These are phyloP conservation scores for Cynopterus sphinx DNA, from an alignment of 2,797 vertebrate species.

Conservation along the genomic window DNA sequence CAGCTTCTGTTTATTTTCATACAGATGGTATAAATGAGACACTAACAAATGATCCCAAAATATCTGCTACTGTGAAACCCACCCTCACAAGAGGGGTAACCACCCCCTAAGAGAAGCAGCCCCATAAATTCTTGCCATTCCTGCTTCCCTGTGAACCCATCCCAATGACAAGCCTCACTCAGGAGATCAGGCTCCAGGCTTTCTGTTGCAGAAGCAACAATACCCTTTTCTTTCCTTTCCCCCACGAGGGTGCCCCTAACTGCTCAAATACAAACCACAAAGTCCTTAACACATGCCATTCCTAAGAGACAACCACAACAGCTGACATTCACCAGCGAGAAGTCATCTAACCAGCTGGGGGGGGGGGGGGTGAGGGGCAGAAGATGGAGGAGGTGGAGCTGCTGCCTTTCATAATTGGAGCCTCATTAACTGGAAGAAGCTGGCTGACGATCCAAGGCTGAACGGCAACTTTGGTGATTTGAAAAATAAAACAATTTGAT, in stretches of 20 bases:
- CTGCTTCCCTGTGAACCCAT: background rate
- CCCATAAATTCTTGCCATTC: constrained; percentile 49
- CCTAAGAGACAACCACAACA: constrained; percentile 63
- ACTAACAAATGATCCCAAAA: constrained; percentile 63
- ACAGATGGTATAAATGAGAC: constrained; percentile 74
- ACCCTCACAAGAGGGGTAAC: background rate
- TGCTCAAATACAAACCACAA: constrained; percentile 68
- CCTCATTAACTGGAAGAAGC: constrained; percentile 36
- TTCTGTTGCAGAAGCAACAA: background rate
- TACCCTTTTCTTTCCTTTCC: background rate
- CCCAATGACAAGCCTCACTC: background rate
- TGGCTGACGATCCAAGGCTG: background rate
- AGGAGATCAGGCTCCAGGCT: background rate
- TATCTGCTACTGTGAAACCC: constrained; percentile 60
- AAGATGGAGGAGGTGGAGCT: background rate
- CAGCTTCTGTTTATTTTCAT: constrained; percentile 76
- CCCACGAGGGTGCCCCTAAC: constrained; percentile 36
- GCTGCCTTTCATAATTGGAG: constrained; percentile 23
- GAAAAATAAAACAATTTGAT: constrained; percentile 49
- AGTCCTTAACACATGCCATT: constrained; percentile 70
- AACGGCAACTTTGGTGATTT: constrained; percentile 35
- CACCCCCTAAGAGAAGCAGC: background rate
- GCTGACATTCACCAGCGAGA: constrained; percentile 54
- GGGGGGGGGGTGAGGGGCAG: too few species aligned
- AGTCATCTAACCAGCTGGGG: constrained; percentile 8